Evolutionary conservation across 2,113 vertebrate genomes (phyloP).

Genomic region (Scytalopus superciliaris): DNA sequence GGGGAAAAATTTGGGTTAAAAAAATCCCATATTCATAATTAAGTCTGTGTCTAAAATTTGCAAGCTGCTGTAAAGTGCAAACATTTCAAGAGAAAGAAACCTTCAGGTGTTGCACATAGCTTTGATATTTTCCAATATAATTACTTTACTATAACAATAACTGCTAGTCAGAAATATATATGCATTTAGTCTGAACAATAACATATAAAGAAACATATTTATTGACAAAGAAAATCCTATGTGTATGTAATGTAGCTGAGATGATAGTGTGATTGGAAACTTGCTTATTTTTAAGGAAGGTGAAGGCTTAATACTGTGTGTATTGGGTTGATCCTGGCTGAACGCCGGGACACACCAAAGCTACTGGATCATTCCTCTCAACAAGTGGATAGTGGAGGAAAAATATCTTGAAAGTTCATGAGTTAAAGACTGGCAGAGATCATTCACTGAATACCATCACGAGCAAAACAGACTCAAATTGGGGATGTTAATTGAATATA

Average conservation of each 20-base stretch:
- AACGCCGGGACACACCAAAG: not conserved
- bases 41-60: not conserved
- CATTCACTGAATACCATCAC: not conserved
- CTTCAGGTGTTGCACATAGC: not conserved
- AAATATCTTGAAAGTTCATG: not conserved
- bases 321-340: not conserved
- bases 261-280: not conserved
- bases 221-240: not conserved
- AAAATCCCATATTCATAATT: not conserved
- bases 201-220: not conserved
- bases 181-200: not conserved
- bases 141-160: not conserved
- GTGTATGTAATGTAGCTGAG: not conserved
- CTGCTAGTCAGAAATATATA: not conserved
- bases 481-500: not conserved
- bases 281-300: not conserved
- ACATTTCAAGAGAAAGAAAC: not conserved
- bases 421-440: not conserved
- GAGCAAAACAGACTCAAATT: not conserved
- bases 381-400: not conserved
- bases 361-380: not conserved
- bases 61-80: not conserved
- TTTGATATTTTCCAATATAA: not conserved
- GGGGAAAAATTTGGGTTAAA: too few relatives aligned
- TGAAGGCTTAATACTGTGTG: not conserved